Conservation (phyloP, 2,113 vertebrate species). For the Marcusenius ussheri region DNA sequence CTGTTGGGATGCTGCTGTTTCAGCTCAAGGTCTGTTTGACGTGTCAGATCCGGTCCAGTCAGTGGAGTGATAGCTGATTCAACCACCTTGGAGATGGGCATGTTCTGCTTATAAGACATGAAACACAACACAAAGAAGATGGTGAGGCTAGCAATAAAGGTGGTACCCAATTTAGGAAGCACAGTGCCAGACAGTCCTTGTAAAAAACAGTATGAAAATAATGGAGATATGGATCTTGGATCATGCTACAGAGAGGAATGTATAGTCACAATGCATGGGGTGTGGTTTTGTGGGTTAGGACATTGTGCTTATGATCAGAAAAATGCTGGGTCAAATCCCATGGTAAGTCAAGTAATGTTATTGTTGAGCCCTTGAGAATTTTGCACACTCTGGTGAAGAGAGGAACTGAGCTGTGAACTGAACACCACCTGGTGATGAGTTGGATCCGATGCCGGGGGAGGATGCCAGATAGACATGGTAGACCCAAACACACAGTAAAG, state of each 20-base stretch:
- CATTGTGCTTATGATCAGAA: not conserved
- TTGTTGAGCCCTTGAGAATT: not conserved
- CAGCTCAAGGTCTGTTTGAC: not conserved
- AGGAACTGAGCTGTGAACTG: too few species aligned
- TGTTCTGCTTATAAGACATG: slow-evolving; percentile 86
- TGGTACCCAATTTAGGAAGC: slow-evolving; percentile 92
- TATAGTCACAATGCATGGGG: not conserved
- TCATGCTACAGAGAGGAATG: not conserved
- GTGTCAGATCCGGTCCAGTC: not conserved
- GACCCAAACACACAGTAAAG: too few species aligned
- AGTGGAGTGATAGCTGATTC: slow-evolving; percentile 72
- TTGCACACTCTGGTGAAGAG: too few species aligned
- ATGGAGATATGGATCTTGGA: not conserved
- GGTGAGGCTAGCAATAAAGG: slow-evolving; percentile 87
- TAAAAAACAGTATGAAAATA: not conserved
- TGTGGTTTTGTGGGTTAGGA: not conserved
- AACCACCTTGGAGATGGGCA: slow-evolving; percentile 85
- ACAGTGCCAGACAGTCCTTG: slow-evolving; percentile 85
- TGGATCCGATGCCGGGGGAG: too few species aligned
- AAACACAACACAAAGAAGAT: slow-evolving; percentile 97
- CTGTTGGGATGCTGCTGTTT: not conserved
- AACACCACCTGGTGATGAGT: not conserved
- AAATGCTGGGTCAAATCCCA: not conserved
- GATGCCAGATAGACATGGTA: too few species aligned
- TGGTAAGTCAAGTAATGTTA: not conserved